A percentile compares a stretch with the other conserved stretches of the same genome.
Evolutionary conservation across 2,888 invertebrate species (phyloP).

Genomic region (Drosophila borealis): DNA sequence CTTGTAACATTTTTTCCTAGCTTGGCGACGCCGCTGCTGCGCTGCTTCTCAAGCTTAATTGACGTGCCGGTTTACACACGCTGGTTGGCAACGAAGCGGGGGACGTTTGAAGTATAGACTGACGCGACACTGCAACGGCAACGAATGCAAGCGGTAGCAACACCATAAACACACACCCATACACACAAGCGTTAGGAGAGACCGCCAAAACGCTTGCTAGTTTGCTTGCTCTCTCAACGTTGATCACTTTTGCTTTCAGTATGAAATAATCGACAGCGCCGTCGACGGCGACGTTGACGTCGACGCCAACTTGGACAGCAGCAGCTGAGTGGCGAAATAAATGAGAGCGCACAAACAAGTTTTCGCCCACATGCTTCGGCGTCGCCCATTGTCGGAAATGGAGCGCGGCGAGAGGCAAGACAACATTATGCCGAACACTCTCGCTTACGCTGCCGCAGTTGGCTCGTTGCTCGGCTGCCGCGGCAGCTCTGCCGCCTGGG

Average conservation of each 20-base stretch:
- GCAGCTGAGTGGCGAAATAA: slow-evolving; percentile 37
- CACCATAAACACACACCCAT: slow-evolving; percentile 41
- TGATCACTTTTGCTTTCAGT: slow-evolving; percentile 85
- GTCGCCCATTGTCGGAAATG: slow-evolving; percentile 48
- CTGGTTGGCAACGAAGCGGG: slow-evolving; percentile 40
- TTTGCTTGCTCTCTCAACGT: slow-evolving; percentile 47
- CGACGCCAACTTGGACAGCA: slow-evolving; percentile 16
- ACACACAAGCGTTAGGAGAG: slow-evolving; percentile 31
- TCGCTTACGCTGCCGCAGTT: slow-evolving; percentile 21
- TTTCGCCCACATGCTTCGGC: slow-evolving; percentile 72
- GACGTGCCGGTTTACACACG: slow-evolving; percentile 69
- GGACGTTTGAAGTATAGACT: slow-evolving; percentile 30
- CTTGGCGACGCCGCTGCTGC: slow-evolving; percentile 66
- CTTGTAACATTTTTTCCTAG: slow-evolving; percentile 82
- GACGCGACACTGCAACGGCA: slow-evolving; percentile 41
- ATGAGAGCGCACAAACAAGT: slow-evolving; percentile 66
- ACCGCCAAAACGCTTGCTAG: slow-evolving; percentile 34
- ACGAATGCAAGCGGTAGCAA: slow-evolving; percentile 57
- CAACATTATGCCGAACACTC: slow-evolving; percentile 12
- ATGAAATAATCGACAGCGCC: slow-evolving; percentile 81
- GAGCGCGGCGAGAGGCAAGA: slow-evolving; percentile 44
- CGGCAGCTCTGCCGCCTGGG: slow-evolving; percentile 32
- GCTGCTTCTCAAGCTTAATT: slow-evolving; percentile 77
- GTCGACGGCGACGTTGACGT: slow-evolving; percentile 17
- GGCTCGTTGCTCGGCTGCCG: slow-evolving; percentile 12